Evolutionary conservation across 2,888 invertebrate species (phyloP).

Genomic region (Diarsia dahlii): DNA sequence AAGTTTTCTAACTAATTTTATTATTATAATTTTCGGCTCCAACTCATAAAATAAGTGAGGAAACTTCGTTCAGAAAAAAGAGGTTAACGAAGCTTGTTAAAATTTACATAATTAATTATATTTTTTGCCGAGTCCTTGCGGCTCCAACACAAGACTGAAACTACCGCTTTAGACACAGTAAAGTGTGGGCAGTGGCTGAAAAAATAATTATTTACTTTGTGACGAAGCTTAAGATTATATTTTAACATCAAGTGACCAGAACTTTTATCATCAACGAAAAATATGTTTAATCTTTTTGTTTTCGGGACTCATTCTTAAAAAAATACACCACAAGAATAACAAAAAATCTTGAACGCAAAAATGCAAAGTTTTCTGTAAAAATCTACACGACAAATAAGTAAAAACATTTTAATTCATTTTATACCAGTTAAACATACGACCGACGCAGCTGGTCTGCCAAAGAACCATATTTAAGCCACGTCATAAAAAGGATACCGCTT

Average conservation of each 20-base stretch:
- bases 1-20: neutral
- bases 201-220: slow-evolving; percentile 1
- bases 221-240: neutral
- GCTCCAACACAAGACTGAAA: neutral
- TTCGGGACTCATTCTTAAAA: neutral
- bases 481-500: slow-evolving; percentile 59
- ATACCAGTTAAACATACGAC: neutral
- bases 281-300: neutral
- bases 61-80: slow-evolving; percentile 15
- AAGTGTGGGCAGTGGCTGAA: neutral
- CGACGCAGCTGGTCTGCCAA: slow-evolving; percentile 38
- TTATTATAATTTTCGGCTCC: slow-evolving; percentile 20
- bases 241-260: neutral
- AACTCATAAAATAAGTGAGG: neutral
- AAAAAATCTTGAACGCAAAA: no score
- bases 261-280: neutral
- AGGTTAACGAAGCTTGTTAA: slow-evolving; percentile 1
- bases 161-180: neutral
- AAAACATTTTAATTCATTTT: slow-evolving; percentile 9
- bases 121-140: slow-evolving; percentile 6
- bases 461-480: slow-evolving; percentile 47
- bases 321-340: neutral
- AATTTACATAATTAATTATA: slow-evolving; percentile 38
- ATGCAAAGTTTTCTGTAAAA: neutral
- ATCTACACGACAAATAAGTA: neutral